Conservation (phyloP, 2,797 vertebrate species). For the Buceros bicornis region DNA sequence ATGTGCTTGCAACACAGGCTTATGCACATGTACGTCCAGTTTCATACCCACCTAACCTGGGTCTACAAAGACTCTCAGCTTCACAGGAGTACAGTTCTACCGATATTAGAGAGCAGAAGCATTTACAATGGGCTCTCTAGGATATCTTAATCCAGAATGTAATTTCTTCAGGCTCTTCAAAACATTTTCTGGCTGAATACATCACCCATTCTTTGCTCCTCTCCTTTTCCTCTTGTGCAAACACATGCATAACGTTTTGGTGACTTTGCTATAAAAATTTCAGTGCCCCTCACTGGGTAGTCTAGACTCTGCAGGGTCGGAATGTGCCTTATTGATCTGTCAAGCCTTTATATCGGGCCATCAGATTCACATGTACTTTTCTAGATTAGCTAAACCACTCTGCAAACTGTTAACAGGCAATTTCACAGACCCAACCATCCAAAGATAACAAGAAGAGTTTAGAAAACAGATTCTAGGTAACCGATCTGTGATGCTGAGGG, state of each 20-base stretch:
- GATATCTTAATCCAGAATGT: not conserved
- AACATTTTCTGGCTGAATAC: not conserved
- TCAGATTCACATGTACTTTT: not conserved
- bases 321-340: slow-evolving; percentile 40
- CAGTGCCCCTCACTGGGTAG: not conserved
- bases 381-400: slow-evolving; percentile 1
- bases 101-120: not conserved
- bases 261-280: not conserved
- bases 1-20: not conserved
- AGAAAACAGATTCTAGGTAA: slow-evolving; percentile 36
- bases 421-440: slow-evolving; percentile 50
- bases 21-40: rapidly evolving
- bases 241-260: not conserved
- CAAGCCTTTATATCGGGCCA: not conserved
- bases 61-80: not conserved
- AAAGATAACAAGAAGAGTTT: slow-evolving; percentile 46
- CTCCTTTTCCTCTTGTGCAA: not conserved
- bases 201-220: not conserved
- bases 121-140: not conserved
- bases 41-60: not conserved
- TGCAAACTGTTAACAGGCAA: slow-evolving; percentile 47
- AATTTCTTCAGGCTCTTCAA: not conserved
- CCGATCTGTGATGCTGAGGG: slow-evolving; percentile 6
- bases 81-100: not conserved
- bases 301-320: not conserved